These are phyloP conservation scores for Hypsopygia costalis DNA, from an alignment of 2,888 invertebrate genomes.

Conservation along the genomic window DNA sequence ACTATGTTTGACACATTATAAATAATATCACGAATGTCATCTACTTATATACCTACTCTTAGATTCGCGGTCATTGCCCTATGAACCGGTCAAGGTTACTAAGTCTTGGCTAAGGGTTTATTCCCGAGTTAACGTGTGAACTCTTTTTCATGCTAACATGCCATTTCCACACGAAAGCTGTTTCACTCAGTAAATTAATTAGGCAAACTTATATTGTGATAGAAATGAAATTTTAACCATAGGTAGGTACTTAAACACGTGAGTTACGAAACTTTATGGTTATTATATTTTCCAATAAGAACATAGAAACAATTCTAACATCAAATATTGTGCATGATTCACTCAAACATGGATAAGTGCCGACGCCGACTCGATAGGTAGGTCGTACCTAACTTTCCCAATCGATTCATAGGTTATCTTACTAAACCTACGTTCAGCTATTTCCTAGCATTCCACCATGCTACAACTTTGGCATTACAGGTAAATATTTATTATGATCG, in stretches of 20 bases:
- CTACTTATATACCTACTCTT: conserved; percentile 11
- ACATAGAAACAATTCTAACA: conserved; percentile 32
- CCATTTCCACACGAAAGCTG: conserved; percentile 15
- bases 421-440: conserved; percentile 17
- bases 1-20: neutral
- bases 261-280: too few species aligned
- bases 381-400: conserved; percentile 36
- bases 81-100: conserved; percentile 60
- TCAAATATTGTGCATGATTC: conserved; percentile 43
- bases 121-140: conserved; percentile 33
- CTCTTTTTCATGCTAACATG: conserved; percentile 35
- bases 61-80: conserved; percentile 55
- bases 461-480: neutral
- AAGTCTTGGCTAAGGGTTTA: conserved; percentile 39
- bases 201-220: neutral
- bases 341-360: conserved; percentile 31
- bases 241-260: too few species aligned
- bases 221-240: conserved; percentile 8
- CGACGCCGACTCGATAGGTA: conserved; percentile 25
- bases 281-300: too few species aligned
- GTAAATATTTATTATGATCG: conserved; percentile 20
- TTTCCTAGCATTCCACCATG: conserved; percentile 27
- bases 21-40: neutral
- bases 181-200: neutral
- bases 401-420: conserved; percentile 27